Conservation (phyloP, 2,888 invertebrate species). For the Liopterus haemorrhoidalis region DNA sequence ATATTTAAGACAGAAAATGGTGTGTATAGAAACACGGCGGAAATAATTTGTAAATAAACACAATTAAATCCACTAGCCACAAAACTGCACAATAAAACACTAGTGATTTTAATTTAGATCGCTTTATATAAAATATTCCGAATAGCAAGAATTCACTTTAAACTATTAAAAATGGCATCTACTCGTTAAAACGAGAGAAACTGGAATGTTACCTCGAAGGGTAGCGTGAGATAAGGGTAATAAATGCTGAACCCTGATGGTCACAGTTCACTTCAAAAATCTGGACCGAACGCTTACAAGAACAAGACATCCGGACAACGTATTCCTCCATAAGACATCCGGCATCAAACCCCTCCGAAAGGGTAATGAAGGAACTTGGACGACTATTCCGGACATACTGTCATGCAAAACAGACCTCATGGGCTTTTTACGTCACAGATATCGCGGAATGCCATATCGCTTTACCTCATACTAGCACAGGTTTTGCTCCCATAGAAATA, state of each 20-base stretch:
- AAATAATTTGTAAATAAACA: no score
- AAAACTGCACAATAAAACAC: no score
- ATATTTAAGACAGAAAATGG: no score
- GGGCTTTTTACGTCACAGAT: conserved; percentile 9
- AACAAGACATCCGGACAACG: conserved; percentile 1
- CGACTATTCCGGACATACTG: conserved; percentile 20
- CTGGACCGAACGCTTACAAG: conserved; percentile 7
- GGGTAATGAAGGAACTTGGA: conserved; percentile 20
- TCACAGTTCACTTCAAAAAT: conserved; percentile 15
- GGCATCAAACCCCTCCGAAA: conserved; percentile 16
- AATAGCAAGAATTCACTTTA: no score
- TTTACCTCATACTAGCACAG: conserved; percentile 16
- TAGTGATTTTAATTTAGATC: no score
- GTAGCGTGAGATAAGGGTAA: no score
- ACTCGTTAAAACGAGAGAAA: no score
- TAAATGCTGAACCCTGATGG: conserved; percentile 20
- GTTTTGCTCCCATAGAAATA: conserved; percentile 13
- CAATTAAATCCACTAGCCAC: no score
- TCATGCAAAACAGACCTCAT: conserved; percentile 14
- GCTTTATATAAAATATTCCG: no score
- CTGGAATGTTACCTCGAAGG: no score
- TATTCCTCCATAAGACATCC: conserved; percentile 19
- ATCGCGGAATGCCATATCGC: conserved; percentile 18
- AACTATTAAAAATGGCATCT: no score
- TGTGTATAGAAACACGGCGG: no score